Evolutionary conservation across 2,113 vertebrate genomes (phyloP), one percentile per base, ranked within the genome.

Genomic region (Eidolon helvum): DNA sequence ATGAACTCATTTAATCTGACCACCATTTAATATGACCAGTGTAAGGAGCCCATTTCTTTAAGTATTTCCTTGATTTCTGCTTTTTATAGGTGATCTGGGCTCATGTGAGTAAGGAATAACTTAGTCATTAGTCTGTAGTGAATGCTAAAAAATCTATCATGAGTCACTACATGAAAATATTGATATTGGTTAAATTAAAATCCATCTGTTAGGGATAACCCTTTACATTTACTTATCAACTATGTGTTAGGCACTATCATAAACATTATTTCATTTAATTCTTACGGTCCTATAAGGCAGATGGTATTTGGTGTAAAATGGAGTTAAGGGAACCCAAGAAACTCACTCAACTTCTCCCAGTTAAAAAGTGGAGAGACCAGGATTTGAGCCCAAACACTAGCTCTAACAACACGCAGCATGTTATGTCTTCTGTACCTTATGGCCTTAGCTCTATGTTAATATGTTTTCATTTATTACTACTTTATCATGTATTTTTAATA

Each of bases 91-190:
- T 22, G 11, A 89, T 15, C 33, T 28, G 53, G 38, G n/a, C 30
- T 94, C 43, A 21, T 53, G 57, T 50, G 65, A 71, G 0, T 69
- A 88, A 75, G 35, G 10, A 90, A 69, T 87, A 84, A 83, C 50
- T 78, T 78, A 57, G 33, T 74, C 63, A 75, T 87, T 50, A 79
- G 12, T 16, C 59, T 87, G 5, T 55, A 45, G 48, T 18, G n/a
- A 94, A 79, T 79, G 48, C 57, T 82, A 90, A 40, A 89, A 90
- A 95, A 85, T 95, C 24, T 82, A 59, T 71, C 82, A 68, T 38
- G 28, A 92, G 45, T 48, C 35, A 71, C 12, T 66, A 57, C 38
- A 68, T 83, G 82, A 74, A 91, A 65, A 40, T 40, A 30, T 1
- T 95, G 50, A 48, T 43, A 82, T 28, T 86, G 71, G 33, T 78